A percentile compares a stretch with the other conserved stretches of the same genome.
phyloP scores from a whole-genome alignment of 2,888 invertebrate species.

The Drosophila differens region DNA sequence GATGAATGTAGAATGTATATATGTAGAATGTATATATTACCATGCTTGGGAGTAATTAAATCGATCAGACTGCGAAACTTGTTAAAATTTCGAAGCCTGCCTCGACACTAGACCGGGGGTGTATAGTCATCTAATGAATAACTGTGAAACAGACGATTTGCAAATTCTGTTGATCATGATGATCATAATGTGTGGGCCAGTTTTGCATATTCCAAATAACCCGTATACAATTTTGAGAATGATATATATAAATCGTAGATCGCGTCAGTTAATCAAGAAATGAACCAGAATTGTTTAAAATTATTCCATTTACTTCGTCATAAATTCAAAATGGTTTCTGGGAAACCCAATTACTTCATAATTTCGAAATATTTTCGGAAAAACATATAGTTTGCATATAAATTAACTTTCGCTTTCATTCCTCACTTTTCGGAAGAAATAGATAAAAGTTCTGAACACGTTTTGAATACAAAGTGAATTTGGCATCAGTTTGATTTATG shows the following conservation, averaged over 20 bases:
- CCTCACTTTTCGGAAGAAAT: slow-evolving; percentile 7
- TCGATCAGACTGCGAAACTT: slow-evolving; percentile 49
- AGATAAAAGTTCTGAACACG: not conserved
- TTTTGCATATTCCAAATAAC: slow-evolving; percentile 17
- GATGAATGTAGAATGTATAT: not conserved
- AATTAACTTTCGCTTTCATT: not conserved
- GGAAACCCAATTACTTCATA: not conserved
- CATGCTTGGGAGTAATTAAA: slow-evolving; percentile 52
- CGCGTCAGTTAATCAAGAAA: not conserved
- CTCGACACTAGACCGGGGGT: not conserved
- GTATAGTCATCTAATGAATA: slow-evolving; percentile 24
- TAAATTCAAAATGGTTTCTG: not conserved
- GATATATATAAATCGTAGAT: not conserved
- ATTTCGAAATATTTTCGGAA: not conserved
- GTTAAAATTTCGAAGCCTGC: slow-evolving; percentile 36
- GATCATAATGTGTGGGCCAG: slow-evolving; percentile 26
- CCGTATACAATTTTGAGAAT: not conserved
- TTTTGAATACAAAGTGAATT: slow-evolving; percentile 26
- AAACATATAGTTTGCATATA: not conserved
- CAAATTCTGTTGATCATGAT: slow-evolving; percentile 33
- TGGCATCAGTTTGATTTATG: slow-evolving; percentile 36
- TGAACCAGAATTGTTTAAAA: not conserved
- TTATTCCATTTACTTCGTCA: not conserved
- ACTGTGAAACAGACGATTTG: slow-evolving; percentile 38
- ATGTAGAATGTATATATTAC: slow-evolving; percentile 6